Conservation (phyloP, 2,797 vertebrate species). For the Dicrostonyx torquatus region DNA sequence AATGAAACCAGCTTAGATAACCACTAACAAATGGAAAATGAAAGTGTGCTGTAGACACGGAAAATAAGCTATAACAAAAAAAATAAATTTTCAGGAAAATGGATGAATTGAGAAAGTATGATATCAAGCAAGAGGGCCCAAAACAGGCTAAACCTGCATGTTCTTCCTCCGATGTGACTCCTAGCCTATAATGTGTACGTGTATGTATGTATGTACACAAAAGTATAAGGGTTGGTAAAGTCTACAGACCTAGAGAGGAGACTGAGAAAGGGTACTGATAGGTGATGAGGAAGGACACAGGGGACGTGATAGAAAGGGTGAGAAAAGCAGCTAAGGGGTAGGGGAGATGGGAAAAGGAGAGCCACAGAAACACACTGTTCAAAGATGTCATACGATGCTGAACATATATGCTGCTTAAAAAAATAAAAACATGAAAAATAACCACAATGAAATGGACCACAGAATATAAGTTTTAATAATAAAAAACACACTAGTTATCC, state of each 20-base stretch:
- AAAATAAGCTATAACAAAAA: not conserved
- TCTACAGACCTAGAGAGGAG: not conserved
- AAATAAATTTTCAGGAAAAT: not conserved
- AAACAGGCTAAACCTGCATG: not conserved
- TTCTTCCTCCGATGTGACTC: not conserved
- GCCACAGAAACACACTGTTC: not conserved
- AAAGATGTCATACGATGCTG: not conserved
- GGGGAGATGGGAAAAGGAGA: not conserved
- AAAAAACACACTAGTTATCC: not conserved
- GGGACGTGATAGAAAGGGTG: too few relatives aligned
- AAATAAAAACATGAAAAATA: not conserved
- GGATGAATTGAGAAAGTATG: not conserved
- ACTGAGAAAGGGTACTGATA: not conserved
- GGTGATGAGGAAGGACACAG: not conserved
- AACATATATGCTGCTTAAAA: not conserved
- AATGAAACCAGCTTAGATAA: not conserved
- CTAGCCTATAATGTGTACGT: not conserved
- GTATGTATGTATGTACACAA: too few relatives aligned
- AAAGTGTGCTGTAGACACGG: not conserved
- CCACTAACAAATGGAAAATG: not conserved
- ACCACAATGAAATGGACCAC: not conserved
- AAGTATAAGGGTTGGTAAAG: not conserved
- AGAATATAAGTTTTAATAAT: conserved; percentile 34
- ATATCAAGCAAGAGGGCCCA: not conserved
- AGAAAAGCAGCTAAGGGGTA: not conserved